Percentiles rank a stretch among this genome's conserved stretches.
phyloP scores from a whole-genome alignment of 2,797 vertebrate genomes.

The Gambusia yucatana region DNA sequence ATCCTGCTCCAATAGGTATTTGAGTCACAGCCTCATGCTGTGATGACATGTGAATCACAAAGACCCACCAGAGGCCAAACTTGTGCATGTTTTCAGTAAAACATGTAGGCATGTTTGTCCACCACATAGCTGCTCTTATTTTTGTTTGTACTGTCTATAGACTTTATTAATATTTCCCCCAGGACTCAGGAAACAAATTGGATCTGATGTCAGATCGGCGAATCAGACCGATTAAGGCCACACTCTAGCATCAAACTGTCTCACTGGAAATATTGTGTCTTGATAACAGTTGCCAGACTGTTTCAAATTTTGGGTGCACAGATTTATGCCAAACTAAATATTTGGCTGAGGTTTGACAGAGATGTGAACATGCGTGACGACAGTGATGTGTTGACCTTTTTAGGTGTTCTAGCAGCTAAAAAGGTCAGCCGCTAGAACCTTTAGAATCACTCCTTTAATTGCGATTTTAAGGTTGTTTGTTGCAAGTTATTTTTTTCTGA shows the following conservation, averaged over 20 bases:
- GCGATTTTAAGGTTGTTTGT: not conserved
- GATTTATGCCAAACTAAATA: not conserved
- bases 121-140: not conserved
- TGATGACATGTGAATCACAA: not conserved
- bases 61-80: not conserved
- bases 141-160: not conserved
- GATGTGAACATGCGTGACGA: not conserved
- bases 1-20: not conserved
- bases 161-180: not conserved
- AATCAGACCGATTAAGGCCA: not conserved
- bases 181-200: not conserved
- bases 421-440: too few species aligned
- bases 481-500: not conserved
- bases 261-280: not conserved
- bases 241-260: not conserved
- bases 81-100: not conserved
- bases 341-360: not conserved
- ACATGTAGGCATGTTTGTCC: not conserved
- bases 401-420: not conserved
- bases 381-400: not conserved
- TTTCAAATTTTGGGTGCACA: not conserved
- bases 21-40: not conserved
- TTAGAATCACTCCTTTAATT: not conserved
- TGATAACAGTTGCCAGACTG: not conserved
- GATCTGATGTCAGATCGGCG: not conserved